Evolutionary conservation across 64 coral and sea anemone species (phyloP).

Genomic region (Hydrozoanthus tunicans): DNA sequence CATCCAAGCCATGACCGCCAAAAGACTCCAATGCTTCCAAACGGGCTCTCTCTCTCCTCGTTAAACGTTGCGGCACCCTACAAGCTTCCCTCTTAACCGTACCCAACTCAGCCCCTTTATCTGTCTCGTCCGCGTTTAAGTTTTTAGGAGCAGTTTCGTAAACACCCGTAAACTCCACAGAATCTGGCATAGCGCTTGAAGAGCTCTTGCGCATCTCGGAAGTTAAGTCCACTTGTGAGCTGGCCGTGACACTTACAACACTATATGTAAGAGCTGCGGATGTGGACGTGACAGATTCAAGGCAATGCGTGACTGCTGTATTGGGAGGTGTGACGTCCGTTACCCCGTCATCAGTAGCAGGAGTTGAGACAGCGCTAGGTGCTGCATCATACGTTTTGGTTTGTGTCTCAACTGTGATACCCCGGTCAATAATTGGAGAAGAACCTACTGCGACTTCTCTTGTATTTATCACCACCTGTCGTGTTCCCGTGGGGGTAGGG

Average conservation of each 20-base stretch:
- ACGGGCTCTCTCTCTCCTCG: constrained; percentile 71
- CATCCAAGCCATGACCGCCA: constrained; percentile 62
- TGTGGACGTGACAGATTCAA: background rate
- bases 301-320: background rate
- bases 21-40: constrained; percentile 82
- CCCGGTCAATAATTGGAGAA: background rate
- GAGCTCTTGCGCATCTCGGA: background rate
- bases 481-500: background rate
- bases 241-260: background rate
- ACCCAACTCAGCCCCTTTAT: background rate
- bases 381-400: background rate
- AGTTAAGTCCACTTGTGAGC: background rate
- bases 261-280: background rate
- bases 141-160: background rate
- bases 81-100: no score
- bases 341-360: no score
- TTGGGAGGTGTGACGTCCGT: background rate
- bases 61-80: constrained; percentile 46
- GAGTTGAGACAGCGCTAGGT: background rate
- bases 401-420: background rate
- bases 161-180: background rate
- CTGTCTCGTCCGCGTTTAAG: no score
- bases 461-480: background rate
- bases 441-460: background rate
- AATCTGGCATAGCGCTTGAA: background rate